Evolutionary conservation across 2,888 invertebrate species (phyloP).

Genomic region (Drosophila mimetica): DNA sequence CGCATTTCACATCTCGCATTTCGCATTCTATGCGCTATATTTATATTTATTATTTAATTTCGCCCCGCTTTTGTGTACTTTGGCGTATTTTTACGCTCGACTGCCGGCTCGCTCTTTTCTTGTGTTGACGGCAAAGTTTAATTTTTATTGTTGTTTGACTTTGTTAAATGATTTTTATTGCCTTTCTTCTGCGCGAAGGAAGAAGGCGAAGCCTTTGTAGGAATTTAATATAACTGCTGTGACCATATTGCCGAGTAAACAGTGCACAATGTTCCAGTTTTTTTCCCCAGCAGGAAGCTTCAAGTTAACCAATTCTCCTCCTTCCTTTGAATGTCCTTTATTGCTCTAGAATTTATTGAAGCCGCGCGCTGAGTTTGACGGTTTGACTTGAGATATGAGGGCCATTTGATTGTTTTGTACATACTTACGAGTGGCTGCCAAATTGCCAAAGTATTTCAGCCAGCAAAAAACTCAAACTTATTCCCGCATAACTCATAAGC

Average conservation of each 20-base stretch:
- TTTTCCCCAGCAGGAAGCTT: constrained; percentile 23
- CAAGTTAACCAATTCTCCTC: constrained; percentile 7
- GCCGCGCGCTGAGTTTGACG: constrained; percentile 25
- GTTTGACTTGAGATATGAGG: constrained; percentile 54
- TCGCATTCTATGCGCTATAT: constrained; percentile 68
- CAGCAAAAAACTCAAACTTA: constrained; percentile 33
- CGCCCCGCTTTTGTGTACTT: constrained; percentile 65
- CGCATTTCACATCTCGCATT: constrained; percentile 24
- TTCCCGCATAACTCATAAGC: constrained; percentile 49
- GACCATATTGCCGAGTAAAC: constrained; percentile 74
- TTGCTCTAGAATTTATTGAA: constrained; percentile 50
- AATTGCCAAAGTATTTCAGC: constrained; percentile 45
- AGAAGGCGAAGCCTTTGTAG: constrained; percentile 66
- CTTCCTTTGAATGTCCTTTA: constrained; percentile 8
- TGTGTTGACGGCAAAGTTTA: constrained; percentile 79
- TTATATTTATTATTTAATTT: constrained; percentile 79
- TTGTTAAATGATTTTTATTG: constrained; percentile 80
- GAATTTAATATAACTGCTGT: constrained; percentile 76
- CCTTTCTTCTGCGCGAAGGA: constrained; percentile 51
- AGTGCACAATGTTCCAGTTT: constrained; percentile 72
- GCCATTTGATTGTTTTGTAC: constrained; percentile 57
- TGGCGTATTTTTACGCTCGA: constrained; percentile 65
- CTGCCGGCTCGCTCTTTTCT: constrained; percentile 47
- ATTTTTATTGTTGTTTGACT: constrained; percentile 81
- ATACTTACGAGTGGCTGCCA: constrained; percentile 18